These are phyloP conservation scores for Pogonocherus hispidulus DNA, from an alignment of 2,888 invertebrate species.

Conservation along the genomic window DNA sequence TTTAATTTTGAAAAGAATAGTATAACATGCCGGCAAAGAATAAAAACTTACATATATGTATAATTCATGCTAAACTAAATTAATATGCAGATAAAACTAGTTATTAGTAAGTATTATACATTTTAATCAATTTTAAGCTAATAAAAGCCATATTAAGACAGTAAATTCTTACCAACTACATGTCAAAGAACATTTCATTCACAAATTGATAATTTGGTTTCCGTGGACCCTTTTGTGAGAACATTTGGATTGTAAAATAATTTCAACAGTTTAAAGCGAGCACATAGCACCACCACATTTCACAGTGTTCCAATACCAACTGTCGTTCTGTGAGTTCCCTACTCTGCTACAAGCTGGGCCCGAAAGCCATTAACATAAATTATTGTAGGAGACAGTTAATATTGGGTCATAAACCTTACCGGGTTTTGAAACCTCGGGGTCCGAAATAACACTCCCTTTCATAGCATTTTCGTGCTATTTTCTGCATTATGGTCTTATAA, in stretches of 20 bases:
- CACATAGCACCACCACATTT: constrained; percentile 60
- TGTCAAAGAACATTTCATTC: constrained; percentile 15
- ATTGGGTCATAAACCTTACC: constrained; percentile 69
- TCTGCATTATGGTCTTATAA: constrained; percentile 34
- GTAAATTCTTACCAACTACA: constrained; percentile 10
- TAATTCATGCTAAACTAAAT: no score
- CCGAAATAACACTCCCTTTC: constrained; percentile 45
- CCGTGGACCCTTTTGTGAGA: neutral
- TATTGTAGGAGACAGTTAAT: constrained; percentile 75
- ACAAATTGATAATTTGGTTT: constrained; percentile 1
- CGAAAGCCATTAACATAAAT: constrained; percentile 71
- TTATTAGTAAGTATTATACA: neutral
- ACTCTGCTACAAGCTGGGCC: constrained; percentile 57
- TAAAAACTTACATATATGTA: no score
- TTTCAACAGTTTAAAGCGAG: constrained; percentile 30
- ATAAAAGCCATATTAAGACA: no score
- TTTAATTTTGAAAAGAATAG: no score
- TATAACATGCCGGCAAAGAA: no score
- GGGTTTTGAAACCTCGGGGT: constrained; percentile 54
- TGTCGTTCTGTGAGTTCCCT: constrained; percentile 64
- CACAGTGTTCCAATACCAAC: constrained; percentile 65
- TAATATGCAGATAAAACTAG: no score
- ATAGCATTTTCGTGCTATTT: constrained; percentile 42
- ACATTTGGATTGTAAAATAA: constrained; percentile 22
- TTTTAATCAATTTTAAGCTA: no score